Percentiles rank a stretch among this genome's conserved stretches.
phyloP scores from a whole-genome alignment of 2,113 vertebrate species.

The Aramus guarauna region DNA sequence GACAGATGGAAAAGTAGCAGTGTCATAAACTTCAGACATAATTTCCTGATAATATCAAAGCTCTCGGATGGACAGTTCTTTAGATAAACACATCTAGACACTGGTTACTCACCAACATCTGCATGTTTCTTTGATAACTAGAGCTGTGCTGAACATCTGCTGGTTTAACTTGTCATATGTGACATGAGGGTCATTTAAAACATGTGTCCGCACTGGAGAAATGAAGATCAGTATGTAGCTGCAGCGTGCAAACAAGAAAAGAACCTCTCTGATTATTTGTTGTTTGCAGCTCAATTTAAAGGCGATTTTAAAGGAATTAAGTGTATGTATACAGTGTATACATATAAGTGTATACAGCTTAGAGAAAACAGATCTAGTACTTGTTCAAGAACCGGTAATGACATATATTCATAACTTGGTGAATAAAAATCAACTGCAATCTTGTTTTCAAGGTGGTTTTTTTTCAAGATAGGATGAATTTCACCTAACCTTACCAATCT shows the following conservation, averaged over 20 bases:
- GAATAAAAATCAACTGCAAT: background rate
- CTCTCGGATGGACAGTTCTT: background rate
- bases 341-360: background rate
- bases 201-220: background rate
- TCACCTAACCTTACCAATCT: background rate
- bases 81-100: background rate
- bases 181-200: background rate
- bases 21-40: background rate
- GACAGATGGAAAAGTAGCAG: conserved; percentile 39
- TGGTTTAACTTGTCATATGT: background rate
- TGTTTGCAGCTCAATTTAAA: background rate
- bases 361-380: background rate
- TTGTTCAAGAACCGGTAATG: background rate
- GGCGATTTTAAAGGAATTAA: background rate
- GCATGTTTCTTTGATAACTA: background rate
- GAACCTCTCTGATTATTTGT: background rate
- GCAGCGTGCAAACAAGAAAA: background rate
- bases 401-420: background rate
- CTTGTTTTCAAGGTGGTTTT: background rate
- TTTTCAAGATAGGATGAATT: background rate
- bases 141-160: background rate
- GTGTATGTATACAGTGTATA: no score
- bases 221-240: background rate
- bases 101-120: background rate
- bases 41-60: background rate